Conservation (phyloP, 2,888 invertebrate species). For the Alcis repandata region DNA sequence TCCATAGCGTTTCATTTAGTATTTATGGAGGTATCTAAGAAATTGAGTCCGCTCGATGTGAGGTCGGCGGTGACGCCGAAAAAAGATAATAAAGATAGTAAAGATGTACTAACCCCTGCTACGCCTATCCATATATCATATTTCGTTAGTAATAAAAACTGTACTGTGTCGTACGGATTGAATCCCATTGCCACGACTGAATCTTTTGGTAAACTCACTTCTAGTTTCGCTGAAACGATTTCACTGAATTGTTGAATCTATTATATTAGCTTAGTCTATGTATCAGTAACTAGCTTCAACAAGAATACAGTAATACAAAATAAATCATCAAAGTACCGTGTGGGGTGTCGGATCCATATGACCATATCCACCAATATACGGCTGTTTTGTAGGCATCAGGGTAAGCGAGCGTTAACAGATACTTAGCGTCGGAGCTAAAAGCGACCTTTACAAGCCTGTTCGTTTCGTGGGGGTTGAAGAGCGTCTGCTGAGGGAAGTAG, state of each 20-base stretch:
- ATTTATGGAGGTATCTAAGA: no score
- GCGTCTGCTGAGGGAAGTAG: slow-evolving; percentile 81
- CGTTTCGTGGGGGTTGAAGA: slow-evolving; percentile 84
- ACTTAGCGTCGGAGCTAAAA: slow-evolving; percentile 86
- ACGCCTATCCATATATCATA: slow-evolving; percentile 71
- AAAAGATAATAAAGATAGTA: background rate
- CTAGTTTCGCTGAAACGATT: slow-evolving; percentile 57
- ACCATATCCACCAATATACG: slow-evolving; percentile 89
- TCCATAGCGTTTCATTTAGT: no score
- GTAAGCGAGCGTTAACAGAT: slow-evolving; percentile 85
- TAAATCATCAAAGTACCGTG: slow-evolving; percentile 73
- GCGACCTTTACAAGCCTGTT: slow-evolving; percentile 70
- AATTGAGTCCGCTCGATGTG: no score
- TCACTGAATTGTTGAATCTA: background rate
- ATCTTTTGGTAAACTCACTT: slow-evolving; percentile 57
- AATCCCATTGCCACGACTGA: slow-evolving; percentile 68
- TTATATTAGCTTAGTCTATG: background rate
- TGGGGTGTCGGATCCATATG: slow-evolving; percentile 78
- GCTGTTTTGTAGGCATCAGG: slow-evolving; percentile 64
- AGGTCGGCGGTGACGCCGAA: no score
- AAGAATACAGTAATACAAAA: background rate
- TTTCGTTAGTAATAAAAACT: slow-evolving; percentile 73
- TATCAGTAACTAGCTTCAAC: background rate
- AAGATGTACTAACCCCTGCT: slow-evolving; percentile 66
- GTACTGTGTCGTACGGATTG: slow-evolving; percentile 67